Percentiles rank a stretch among this genome's conserved stretches.
These are phyloP conservation scores for Phallusia fumigata DNA, from an alignment of 23 tunicate species.

Conservation along the genomic window DNA sequence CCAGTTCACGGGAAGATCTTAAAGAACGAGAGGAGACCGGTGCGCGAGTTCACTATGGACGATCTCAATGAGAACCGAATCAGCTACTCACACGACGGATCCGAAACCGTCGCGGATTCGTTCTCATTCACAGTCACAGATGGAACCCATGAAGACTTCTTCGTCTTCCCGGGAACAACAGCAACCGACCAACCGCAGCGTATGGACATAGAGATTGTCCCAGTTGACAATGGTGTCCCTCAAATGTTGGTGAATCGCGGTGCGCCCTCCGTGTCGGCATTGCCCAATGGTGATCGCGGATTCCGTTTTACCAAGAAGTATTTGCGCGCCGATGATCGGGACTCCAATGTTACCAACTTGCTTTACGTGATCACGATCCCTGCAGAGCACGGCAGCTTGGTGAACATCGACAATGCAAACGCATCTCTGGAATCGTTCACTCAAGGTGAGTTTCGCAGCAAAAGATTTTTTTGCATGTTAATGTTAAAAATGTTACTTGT, in stretches of 20 bases:
- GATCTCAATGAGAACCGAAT: slow-evolving; percentile 85
- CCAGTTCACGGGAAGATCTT: slow-evolving; percentile 91
- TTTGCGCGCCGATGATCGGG: slow-evolving; percentile 89
- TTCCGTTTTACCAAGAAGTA: slow-evolving; percentile 81
- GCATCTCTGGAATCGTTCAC: slow-evolving; percentile 52
- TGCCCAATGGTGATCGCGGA: slow-evolving; percentile 68
- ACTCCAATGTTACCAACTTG: slow-evolving; percentile 62
- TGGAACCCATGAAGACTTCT: slow-evolving; percentile 95
- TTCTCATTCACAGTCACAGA: slow-evolving; percentile 94
- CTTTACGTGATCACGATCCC: slow-evolving; percentile 70
- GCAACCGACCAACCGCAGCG: slow-evolving; percentile 71
- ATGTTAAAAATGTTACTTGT: no score
- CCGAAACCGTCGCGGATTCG: slow-evolving; percentile 84
- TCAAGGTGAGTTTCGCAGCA: slow-evolving; percentile 54
- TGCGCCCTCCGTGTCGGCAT: slow-evolving; percentile 59
- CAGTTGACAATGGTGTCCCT: slow-evolving; percentile 95
- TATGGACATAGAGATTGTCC: slow-evolving; percentile 81
- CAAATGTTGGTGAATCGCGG: slow-evolving; percentile 77
- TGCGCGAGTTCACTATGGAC: slow-evolving; percentile 81
- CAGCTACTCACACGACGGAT: slow-evolving; percentile 84
- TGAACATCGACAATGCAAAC: slow-evolving; percentile 39
- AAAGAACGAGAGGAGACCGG: slow-evolving; percentile 30
- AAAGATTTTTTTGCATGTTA: no score
- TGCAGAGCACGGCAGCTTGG: slow-evolving; percentile 67
- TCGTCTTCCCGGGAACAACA: slow-evolving; percentile 78